Base-by-base conservation (phyloP, 2,888 invertebrate species). In the Lepidonotus clava region DNA sequence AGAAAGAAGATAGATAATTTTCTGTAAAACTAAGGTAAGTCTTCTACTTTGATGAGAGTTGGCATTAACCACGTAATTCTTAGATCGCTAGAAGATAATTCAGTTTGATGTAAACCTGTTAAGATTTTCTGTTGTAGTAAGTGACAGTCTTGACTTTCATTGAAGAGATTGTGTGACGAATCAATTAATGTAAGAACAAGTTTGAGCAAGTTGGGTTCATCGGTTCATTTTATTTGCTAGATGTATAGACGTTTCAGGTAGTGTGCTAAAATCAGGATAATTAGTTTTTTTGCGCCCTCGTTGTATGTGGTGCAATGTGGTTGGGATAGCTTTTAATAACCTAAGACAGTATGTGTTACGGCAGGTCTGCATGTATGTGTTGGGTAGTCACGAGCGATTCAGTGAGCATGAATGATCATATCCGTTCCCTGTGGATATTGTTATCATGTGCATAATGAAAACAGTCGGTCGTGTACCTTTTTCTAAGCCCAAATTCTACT, bases 31-130 rank as follows among this genome's bases (percentile, higher is more conserved):
- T 71, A 34, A 71, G 71, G 71, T 71, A 71, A 71, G 71, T 71
- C 71, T 21, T 34, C n/a, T 71, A 11, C 71, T 71, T 71, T 71
- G 38, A 71, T 71, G 38, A 71, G 71, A 71, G 34, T 71, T 11
- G 38, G 32, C 14, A 71, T 71, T 71, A 71, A 71, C 38, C 38
- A 71, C 36, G 66, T 34, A 71, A 21, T 71, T 21, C 1, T 61
- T n/a, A n/a, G n/a, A n/a, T n/a, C n/a, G n/a, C n/a, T n/a, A n/a
- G n/a, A n/a, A n/a, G n/a, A n/a, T n/a, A n/a, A n/a, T n/a, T n/a
- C n/a, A n/a, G n/a, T n/a, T n/a, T n/a, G n/a, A n/a, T n/a, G n/a
- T n/a, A n/a, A n/a, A n/a, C n/a, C n/a, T n/a, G n/a, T n/a, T n/a
- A n/a, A n/a, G n/a, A n/a, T n/a, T n/a, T n/a, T n/a, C n/a, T n/a